phyloP scores from a whole-genome alignment of 1,140 invertebrate species.

The Saccostrea glomerata region DNA sequence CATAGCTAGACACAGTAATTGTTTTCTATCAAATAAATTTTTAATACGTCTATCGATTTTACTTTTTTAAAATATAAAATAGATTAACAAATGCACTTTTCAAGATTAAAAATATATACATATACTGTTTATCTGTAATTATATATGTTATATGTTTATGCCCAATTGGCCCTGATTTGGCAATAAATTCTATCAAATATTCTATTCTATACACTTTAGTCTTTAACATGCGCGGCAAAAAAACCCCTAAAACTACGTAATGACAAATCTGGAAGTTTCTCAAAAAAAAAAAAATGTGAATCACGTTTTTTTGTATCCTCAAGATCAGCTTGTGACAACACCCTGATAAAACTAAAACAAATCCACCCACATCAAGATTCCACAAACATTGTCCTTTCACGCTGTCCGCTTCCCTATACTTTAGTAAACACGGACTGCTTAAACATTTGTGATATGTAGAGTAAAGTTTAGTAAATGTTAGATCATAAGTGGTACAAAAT shows the following conservation, averaged over 20 bases:
- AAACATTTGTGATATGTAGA: not conserved
- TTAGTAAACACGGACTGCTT: not conserved
- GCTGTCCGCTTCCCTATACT: not conserved
- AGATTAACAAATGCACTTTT: not conserved
- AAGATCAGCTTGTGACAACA: not conserved
- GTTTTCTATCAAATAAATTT: too few relatives aligned
- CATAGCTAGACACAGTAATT: too few relatives aligned
- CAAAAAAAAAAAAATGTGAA: not conserved
- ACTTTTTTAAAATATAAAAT: not conserved
- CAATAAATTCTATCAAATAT: too few relatives aligned
- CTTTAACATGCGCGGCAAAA: not conserved
- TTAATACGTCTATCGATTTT: not conserved
- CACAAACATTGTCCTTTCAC: not conserved
- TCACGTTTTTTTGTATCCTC: not conserved
- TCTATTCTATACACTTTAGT: not conserved
- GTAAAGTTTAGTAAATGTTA: not conserved
- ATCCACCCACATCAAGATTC: not conserved
- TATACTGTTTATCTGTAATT: too few relatives aligned
- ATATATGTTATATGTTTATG: too few relatives aligned
- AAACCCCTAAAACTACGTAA: not conserved
- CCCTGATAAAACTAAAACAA: not conserved
- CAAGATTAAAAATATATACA: not conserved
- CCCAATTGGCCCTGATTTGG: too few relatives aligned
- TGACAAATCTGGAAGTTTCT: not conserved
- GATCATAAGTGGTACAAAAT: not conserved